Evolutionary conservation across 2,888 invertebrate species (phyloP), one percentile per base, ranked within the genome.

Genomic region (Torymus tubicola): DNA sequence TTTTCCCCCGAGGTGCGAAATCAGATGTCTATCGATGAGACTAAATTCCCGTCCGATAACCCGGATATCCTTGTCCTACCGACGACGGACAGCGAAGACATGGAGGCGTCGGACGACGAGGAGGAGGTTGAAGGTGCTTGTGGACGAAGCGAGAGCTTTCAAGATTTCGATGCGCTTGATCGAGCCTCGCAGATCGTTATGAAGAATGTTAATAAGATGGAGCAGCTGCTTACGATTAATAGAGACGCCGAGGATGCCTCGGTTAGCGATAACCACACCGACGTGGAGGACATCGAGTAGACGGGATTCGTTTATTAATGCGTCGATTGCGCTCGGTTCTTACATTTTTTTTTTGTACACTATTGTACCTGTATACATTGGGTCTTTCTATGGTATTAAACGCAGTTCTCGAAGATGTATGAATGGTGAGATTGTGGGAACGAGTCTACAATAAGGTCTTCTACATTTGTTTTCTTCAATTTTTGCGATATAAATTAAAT

Each of bases 91-190:
- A 89, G 85, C 75, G 91, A 91, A 65, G 90, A 90, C 42, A 88
- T 90, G 87, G 89, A 88, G 3, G 86, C 87, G 0, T 90, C 90
- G 3, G 90, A 89, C 61, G 90, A 90, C 5, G 90, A 91, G 0
- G 87, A 87, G 1, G 70, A 71, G 1, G 79, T 76, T 1, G 86
- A 87, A 1, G 88, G 86, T 5, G 88, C 88, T 4, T 87, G 85
- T 18, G 87, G 86, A 58, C 85, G 84, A 3, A 83, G 79, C 10
- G 86, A 86, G 2, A 11, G 75, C 2, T 77, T 86, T 21, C 87
- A 87, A 0, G 87, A 88, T 14, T 72, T 90, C 1, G 90, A 90
- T 53, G 81, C 87, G 0, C 57, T 88, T 2, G 85, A 42, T 8
- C 42, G 85, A 0, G 87, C 86, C 0, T 89, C 89, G 4, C 89